Evolutionary conservation across 1,140 invertebrate species (phyloP), one percentile per base, ranked within the genome.

Genomic region (Drosophila bocqueti): DNA sequence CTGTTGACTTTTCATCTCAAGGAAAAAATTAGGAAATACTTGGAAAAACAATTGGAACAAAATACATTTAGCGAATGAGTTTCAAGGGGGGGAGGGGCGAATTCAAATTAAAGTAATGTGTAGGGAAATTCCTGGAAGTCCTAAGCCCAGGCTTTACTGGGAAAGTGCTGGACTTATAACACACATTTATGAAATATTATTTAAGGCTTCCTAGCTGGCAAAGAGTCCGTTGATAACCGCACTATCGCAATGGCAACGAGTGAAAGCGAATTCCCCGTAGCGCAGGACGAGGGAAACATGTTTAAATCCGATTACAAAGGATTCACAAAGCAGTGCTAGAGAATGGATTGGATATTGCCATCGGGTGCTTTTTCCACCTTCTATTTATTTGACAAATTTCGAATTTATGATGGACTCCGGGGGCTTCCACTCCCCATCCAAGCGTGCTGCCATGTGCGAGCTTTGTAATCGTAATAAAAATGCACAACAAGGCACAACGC

Each of bases 321-420:
- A 65, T 45, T 31, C 52, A 42, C 52, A 60, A 72, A 43, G n/a
- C 69, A 72, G 26, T 21, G 38, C 66, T 42, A 24, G 36, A 3
- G 45, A 50, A 60, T 60, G 54, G 67, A 72, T 72, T 72, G 67
- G 24, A 52, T 47, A 54, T 67, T 34, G 49, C 63, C 42, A 50
- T 24, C 29, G 47, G 43, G 31, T 24, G 36, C 54, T 45, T 47
- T 46, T 61, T 81, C 38, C 36, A 66, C 57, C 58, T 49, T 66
- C 66, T 82, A 82, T 80, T 76, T 89, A 78, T 87, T 76, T 87
- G 84, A 84, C 84, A 89, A 89, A 90, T 89, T 84, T 84, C 46
- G 69, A 89, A 81, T 89, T 89, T 89, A 83, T 80, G 69, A 74
- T 57, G 63, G 66, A 67, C 31, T 46, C 34, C n/a, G 47, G 45